Evolutionary conservation across 2,888 invertebrate genomes (phyloP), one percentile per base, ranked within the genome.

Genomic region (Tillus elongatus): DNA sequence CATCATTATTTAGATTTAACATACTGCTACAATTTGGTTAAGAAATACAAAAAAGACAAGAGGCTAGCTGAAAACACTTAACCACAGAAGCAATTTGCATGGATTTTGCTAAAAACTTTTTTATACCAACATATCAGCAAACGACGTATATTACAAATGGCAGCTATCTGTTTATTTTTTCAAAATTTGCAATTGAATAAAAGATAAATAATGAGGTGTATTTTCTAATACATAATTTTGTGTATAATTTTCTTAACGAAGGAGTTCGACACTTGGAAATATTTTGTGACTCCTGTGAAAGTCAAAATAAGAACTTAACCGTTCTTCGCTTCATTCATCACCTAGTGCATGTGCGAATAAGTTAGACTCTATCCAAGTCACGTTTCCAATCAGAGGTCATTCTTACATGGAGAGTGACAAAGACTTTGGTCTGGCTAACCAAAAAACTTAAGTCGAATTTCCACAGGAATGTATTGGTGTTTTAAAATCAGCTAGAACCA

Each of bases 231-330:
- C 42, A 48, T 46, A 39, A 51, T 42, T 53, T 46, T 44, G 30
- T 52, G 24, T 36, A 39, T 30, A 42, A 42, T 36, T 40, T 33
- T 19, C 35, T 47, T 8, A 13, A 35, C 3, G 19, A 19, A n/a
- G 26, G 30, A 15, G 39, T 40, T 8, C 15, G 34, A 30, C 30
- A 46, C 24, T 31, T 53, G 28, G 28, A 38, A 37, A 47, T 51
- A 26, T 52, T 52, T 42, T 53, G 49, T 42, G 48, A 50, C 42
- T 50, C 46, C 10, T 49, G 46, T 29, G 49, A 43, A 16, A 48
- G 49, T 10, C 48, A 50, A 42, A 52, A 51, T 37, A 52, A 52
- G 43, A 54, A 51, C 33, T 50, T 33, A 37, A 50, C 50, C 4
- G 31, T 52, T 34, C 40, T 53, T 31, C 38, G 47, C 16, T 51